Conservation (phyloP, 2,113 vertebrate species). For the Pimephales promelas region DNA sequence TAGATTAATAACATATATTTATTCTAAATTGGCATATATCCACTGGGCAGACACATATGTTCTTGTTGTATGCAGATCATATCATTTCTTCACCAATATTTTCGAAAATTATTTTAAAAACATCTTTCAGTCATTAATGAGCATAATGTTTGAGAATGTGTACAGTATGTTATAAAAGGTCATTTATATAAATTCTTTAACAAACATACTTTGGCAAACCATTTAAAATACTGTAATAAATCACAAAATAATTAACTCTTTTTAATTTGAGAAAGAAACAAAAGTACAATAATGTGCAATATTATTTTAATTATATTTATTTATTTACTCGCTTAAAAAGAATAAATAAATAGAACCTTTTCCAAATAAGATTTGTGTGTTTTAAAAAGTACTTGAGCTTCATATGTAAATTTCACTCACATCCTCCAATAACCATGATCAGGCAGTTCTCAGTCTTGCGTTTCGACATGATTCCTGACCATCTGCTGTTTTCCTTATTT, state of each 20-base stretch:
- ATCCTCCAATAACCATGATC: neutral
- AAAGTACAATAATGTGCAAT: neutral
- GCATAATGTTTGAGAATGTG: neutral
- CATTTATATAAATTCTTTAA: neutral
- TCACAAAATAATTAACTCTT: neutral
- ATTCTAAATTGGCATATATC: conserved; percentile 14
- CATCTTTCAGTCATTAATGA: neutral
- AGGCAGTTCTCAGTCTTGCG: neutral
- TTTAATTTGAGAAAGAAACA: neutral
- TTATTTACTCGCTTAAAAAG: neutral
- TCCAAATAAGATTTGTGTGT: neutral
- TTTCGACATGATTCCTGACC: neutral
- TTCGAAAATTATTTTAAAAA: neutral
- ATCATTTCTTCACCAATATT: neutral
- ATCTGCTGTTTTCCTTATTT: conserved; percentile 2
- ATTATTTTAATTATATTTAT: neutral
- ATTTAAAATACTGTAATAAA: neutral
- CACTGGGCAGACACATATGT: neutral
- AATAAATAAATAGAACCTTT: neutral
- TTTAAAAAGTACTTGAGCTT: neutral
- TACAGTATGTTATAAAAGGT: neutral
- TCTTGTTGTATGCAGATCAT: neutral
- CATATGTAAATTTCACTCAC: neutral
- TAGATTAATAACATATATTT: neutral
- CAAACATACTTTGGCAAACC: neutral